Conservation (phyloP, 2,888 invertebrate genomes). For the Eupithecia insigniata region DNA sequence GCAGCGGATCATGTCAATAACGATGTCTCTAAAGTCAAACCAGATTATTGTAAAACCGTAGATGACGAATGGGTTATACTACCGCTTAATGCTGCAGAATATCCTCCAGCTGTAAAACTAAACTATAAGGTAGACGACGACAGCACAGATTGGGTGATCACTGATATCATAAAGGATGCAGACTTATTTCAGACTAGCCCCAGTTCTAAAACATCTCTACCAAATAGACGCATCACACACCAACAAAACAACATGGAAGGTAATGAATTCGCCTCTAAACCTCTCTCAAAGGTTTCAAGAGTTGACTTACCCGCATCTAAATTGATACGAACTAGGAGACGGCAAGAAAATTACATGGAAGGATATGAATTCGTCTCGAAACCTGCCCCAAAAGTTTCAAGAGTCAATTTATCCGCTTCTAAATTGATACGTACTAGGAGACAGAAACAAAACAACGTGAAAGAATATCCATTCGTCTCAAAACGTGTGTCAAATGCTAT, state of each 20-base stretch:
- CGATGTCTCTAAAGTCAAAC: neutral
- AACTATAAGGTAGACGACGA: neutral
- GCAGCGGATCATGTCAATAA: neutral
- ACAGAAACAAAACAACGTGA: neutral
- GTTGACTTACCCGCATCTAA: neutral
- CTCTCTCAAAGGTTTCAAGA: neutral
- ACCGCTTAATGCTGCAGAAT: neutral
- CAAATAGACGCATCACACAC: neutral
- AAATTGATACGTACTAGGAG: neutral
- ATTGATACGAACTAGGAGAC: neutral
- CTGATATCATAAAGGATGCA: neutral
- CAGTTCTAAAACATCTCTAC: neutral
- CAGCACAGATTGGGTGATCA: neutral
- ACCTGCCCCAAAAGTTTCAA: neutral
- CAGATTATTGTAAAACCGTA: neutral
- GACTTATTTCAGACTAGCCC: neutral
- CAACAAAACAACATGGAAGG: neutral
- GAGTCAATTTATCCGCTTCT: neutral
- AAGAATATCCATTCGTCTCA: too few species aligned
- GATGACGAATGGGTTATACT: neutral
- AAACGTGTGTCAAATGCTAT: too few species aligned
- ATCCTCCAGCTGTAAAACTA: neutral
- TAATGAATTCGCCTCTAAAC: neutral
- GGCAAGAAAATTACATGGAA: neutral
- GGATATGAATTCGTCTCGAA: too few species aligned